These are phyloP conservation scores for Cisticola juncidis DNA, from an alignment of 2,113 vertebrate species.

Conservation along the genomic window DNA sequence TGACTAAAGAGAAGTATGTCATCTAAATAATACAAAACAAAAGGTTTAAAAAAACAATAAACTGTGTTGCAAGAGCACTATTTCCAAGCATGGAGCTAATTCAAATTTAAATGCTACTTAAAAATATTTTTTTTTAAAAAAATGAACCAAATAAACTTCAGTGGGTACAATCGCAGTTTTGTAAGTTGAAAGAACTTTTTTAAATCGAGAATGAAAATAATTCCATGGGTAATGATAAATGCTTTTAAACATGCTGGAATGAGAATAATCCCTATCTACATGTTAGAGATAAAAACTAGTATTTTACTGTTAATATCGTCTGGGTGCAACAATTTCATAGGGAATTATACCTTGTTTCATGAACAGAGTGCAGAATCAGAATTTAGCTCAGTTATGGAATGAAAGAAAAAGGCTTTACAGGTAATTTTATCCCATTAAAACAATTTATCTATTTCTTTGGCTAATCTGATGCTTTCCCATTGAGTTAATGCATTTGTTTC, in stretches of 20 bases:
- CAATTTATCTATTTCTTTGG: background rate
- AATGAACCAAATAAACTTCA: background rate
- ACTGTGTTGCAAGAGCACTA: background rate
- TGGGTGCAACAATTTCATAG: background rate
- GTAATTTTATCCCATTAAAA: background rate
- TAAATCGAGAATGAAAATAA: background rate
- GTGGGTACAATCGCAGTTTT: background rate
- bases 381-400: background rate
- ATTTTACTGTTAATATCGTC: background rate
- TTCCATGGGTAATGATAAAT: background rate
- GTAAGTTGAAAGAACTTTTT: background rate
- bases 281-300: background rate
- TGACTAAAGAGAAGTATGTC: background rate
- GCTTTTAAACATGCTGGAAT: background rate
- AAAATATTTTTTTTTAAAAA: slow-evolving; percentile 13
- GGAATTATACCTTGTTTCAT: slow-evolving; percentile 12
- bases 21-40: background rate
- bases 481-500: background rate
- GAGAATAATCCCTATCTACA: background rate
- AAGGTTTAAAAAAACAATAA: background rate
- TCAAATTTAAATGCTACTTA: background rate
- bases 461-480: background rate
- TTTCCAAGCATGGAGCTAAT: background rate
- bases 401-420: background rate
- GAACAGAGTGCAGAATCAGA: background rate